Base-by-base conservation (phyloP, 2,888 invertebrate genomes). In the Drepanosiphum platanoidis region DNA sequence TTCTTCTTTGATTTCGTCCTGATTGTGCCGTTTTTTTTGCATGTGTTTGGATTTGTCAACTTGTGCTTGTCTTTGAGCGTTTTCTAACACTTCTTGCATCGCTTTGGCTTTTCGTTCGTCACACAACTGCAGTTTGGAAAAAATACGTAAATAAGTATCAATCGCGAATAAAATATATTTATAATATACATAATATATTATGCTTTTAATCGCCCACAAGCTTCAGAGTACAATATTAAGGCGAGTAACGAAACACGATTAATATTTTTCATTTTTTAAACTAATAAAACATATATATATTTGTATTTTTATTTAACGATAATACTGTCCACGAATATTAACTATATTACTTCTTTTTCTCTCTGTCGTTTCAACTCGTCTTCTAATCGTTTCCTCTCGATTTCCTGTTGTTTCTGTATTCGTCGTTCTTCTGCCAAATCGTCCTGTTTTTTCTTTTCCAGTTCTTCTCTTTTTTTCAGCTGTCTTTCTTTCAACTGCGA, bases 371-470 rank as follows among this genome's bases (percentile, higher is more conserved):
- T 86, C 15, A 79, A 22, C 89, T 97, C 95, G 70, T 93, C 92
- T 87, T 92, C 92, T 87, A 97, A 92, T 87, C 95, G 92, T 87
- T 93, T 91, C 88, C 97, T 96, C 89, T 96, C 96, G 87, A 94
- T 92, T 87, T 92, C 91, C 89, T 97, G 97, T 89, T 97, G 96
- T 88, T 91, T 92, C 87, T 94, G 90, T 87, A 93, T 92, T 81
- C 91, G 91, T 89, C 95, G 95, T 87, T 93, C 92, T 89, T 97
- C 97, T 89, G 94, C 94, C 88, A 87, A 93, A 93, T 22, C 94
- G 92, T 81, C 92, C 91, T 88, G 93, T 91, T 83, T 82, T 34
- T 87, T 82, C 32, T 87, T 87, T 86, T 88, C 88, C 64, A 81
- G 83, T 71, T 88, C 88, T 86, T 88, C 87, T 84, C 86, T 87